These are phyloP conservation scores for Archaeoteleia sp. DNA, from an alignment of 2,888 invertebrate species.

Conservation along the genomic window DNA sequence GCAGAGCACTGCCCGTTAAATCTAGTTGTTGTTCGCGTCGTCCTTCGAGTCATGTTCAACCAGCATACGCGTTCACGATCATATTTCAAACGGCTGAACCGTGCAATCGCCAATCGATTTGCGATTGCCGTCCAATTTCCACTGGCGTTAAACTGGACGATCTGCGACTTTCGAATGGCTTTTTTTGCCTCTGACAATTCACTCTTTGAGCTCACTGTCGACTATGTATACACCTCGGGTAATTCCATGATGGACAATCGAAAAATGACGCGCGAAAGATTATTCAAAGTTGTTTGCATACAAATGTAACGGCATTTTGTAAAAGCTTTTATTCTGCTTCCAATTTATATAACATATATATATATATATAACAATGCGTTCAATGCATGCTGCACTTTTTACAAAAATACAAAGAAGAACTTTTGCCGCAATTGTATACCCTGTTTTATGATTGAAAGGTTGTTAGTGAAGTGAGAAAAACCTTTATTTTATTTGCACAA, in stretches of 20 bases:
- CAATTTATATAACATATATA: not conserved
- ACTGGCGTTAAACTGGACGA: constrained; percentile 31
- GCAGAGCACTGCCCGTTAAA: constrained; percentile 37
- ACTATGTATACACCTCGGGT: constrained; percentile 16
- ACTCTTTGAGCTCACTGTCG: constrained; percentile 35
- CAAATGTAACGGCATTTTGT: constrained; percentile 1
- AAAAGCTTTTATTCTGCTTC: not conserved
- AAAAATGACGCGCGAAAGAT: constrained; percentile 10
- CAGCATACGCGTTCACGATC: constrained; percentile 43
- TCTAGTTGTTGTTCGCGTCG: constrained; percentile 38
- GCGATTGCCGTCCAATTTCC: constrained; percentile 49
- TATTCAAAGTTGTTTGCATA: constrained; percentile 17
- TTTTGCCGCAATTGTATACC: too few relatives aligned
- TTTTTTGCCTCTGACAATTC: constrained; percentile 41
- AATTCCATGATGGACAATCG: constrained; percentile 29
- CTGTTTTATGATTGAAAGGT: too few relatives aligned
- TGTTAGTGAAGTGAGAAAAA: too few relatives aligned
- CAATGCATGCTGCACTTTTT: too few relatives aligned
- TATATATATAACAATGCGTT: too few relatives aligned
- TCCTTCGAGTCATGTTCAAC: constrained; percentile 44
- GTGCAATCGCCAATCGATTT: constrained; percentile 52
- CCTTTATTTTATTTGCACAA: too few relatives aligned
- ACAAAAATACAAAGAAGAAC: too few relatives aligned
- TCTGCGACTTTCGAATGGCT: constrained; percentile 43
- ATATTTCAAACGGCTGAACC: constrained; percentile 50